Evolutionary conservation across 35 echinoderm and acorn worm species (phyloP), one percentile per base, ranked within the genome.

Genomic region (Apostichopus japonicus): DNA sequence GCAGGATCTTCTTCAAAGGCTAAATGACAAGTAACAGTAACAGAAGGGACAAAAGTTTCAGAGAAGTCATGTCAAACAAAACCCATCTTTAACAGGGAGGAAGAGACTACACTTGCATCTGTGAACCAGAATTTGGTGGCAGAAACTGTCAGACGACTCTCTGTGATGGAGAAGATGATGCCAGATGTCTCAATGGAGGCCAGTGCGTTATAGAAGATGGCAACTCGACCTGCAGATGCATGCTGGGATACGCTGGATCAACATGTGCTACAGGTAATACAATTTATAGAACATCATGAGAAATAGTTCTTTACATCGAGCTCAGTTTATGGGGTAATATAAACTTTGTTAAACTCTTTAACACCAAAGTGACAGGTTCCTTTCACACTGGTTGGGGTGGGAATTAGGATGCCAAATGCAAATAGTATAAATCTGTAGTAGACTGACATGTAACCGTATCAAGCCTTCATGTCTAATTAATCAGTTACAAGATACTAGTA

Each of bases 211-310:
- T 94, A 8, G 84, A 88, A 53, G 10, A 24, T 23, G 93, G 90
- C 4, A 94, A 90, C 71, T 75, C 77, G 53, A 65, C 65, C 6
- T 98, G 97, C 83, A 94, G 91, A 90, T 98, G 97, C 90, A 57
- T 86, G n/a, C 73, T 96, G 14, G 97, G 97, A 70, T 95, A 91
- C 77, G 90, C 97, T 79, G 97, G 97, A 25, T 86, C 93, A 51
- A 62, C 92, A 23, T 98, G 96, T 84, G 94, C 93, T 84, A 98
- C 82, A 56, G 52, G 96, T 98, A 92, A 92, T 87, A 1, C 7
- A 58, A n/a, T 87, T 33, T 80, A 13, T 61, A 7, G 57, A 7
- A 61, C 57, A 61, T 61, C 13, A 61, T 61, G 57, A 4, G 57
- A 61, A 61, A 8, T 61, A 61, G 57, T 78, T 2, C 1, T 78